Conservation (phyloP, 2,888 invertebrate genomes). For the Stenchaetothrips biformis region DNA sequence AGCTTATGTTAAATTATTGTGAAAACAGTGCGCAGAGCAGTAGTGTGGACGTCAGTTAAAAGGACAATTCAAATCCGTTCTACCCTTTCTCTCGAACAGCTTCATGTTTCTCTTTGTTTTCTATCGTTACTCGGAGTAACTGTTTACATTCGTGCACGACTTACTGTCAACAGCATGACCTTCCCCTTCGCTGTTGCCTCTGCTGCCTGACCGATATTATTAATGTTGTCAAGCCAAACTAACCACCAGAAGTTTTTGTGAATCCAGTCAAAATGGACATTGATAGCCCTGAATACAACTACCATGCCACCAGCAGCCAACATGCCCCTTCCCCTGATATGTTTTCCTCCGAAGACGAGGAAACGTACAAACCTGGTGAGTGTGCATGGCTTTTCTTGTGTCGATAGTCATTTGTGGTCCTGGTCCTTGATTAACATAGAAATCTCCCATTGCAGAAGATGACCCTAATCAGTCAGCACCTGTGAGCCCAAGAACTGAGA, state of each 20-base stretch:
- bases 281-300: not conserved
- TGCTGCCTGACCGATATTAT: not conserved
- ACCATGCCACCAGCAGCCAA: not conserved
- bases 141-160: not conserved
- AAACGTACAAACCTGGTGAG: not conserved
- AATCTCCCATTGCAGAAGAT: too few relatives aligned
- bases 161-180: not conserved
- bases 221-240: not conserved
- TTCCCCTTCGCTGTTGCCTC: not conserved
- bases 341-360: constrained; percentile 22
- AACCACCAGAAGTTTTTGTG: not conserved
- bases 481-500: too few relatives aligned
- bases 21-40: not conserved
- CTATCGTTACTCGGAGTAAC: not conserved
- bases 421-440: too few relatives aligned
- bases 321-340: constrained; percentile 12
- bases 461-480: too few relatives aligned
- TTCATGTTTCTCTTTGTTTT: not conserved
- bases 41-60: constrained; percentile 7
- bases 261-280: not conserved
- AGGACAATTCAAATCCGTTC: constrained; percentile 7
- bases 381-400: not conserved
- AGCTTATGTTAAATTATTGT: not conserved
- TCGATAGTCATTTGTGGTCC: too few relatives aligned
- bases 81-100: not conserved